Conservation (phyloP, 2,888 invertebrate genomes). For the Cryptus armator region DNA sequence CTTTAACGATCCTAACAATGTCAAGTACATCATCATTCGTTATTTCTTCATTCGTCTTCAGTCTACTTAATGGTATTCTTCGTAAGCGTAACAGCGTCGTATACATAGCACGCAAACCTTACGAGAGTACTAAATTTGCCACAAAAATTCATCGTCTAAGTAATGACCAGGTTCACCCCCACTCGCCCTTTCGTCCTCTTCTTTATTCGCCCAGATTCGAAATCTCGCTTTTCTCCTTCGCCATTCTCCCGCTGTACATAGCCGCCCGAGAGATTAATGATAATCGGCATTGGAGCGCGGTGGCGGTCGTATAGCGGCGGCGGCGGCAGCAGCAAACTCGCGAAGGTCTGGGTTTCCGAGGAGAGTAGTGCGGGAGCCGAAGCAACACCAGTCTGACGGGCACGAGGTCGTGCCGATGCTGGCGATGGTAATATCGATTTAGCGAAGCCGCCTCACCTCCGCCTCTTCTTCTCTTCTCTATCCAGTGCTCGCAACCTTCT, state of each 20-base stretch:
- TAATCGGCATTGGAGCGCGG: conserved; percentile 68
- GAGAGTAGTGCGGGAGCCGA: conserved; percentile 24
- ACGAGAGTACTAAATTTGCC: neutral
- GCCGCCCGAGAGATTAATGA: conserved; percentile 70
- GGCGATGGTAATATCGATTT: conserved; percentile 80
- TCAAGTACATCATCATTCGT: neutral
- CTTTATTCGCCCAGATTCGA: conserved; percentile 34
- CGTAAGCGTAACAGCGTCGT: neutral
- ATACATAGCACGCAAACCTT: neutral
- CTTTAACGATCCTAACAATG: neutral
- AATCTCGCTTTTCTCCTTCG: conserved; percentile 42
- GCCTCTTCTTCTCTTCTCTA: conserved; percentile 51
- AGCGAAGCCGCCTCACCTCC: conserved; percentile 72
- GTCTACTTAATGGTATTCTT: neutral
- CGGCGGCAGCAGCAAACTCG: conserved; percentile 59
- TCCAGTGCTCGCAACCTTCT: conserved; percentile 53
- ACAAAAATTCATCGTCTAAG: conserved; percentile 39
- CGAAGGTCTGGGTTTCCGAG: conserved; percentile 73
- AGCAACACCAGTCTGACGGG: conserved; percentile 66
- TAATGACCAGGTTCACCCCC: conserved; percentile 21
- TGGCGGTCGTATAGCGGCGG: conserved; percentile 44
- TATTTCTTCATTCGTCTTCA: neutral
- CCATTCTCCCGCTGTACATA: conserved; percentile 30
- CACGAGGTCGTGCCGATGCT: conserved; percentile 73
- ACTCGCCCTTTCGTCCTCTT: neutral